Conservation (phyloP, 2,888 invertebrate genomes). For the Lepidocyrtoides sp. region DNA sequence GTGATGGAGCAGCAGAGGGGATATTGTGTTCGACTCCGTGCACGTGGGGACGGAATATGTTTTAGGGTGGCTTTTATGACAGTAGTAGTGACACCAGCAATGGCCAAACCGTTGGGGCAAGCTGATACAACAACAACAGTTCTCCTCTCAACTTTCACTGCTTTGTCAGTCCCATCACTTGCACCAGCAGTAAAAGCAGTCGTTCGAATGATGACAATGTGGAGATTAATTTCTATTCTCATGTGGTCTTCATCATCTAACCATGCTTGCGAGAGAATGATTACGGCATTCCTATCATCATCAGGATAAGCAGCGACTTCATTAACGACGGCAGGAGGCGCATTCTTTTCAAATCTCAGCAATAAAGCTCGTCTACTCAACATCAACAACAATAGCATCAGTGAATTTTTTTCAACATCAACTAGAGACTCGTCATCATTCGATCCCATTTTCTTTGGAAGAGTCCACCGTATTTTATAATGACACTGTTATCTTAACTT, state of each 20-base stretch:
- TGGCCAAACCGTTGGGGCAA: background rate
- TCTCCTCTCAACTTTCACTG: background rate
- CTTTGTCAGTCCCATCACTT: background rate
- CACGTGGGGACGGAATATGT: background rate
- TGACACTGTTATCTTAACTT: background rate
- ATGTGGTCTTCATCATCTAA: constrained; percentile 9
- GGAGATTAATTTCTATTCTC: constrained; percentile 1
- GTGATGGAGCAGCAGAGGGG: constrained; percentile 65
- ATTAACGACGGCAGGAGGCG: background rate
- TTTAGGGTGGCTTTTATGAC: background rate
- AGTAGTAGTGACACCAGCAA: background rate
- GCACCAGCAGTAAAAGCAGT: background rate
- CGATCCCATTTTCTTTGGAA: constrained; percentile 72
- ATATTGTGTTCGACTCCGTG: background rate
- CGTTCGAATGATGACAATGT: no score
- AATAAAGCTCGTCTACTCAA: constrained; percentile 6
- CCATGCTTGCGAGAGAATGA: background rate
- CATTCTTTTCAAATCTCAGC: constrained; percentile 30
- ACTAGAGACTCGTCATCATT: constrained; percentile 65
- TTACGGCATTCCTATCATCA: constrained; percentile 1
- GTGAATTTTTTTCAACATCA: constrained; percentile 2
- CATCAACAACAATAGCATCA: constrained; percentile 54
- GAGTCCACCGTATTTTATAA: background rate
- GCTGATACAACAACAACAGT: background rate
- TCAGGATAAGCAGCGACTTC: no score